phyloP scores from a whole-genome alignment of 2,797 vertebrate genomes.

The Nothura maculosa region DNA sequence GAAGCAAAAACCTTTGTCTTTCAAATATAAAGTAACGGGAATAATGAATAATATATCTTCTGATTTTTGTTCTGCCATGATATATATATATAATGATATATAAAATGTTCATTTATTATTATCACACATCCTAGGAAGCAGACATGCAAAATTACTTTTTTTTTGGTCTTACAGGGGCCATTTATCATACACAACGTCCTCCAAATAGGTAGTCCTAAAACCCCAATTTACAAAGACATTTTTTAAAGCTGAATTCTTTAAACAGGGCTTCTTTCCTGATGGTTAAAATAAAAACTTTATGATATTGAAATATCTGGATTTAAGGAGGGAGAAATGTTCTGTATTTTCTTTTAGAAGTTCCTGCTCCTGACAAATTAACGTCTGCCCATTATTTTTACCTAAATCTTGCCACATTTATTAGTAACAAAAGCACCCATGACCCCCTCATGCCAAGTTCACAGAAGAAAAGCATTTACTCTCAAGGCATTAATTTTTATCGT shows the following conservation, averaged over 20 bases:
- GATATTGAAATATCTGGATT: slow-evolving; percentile 54
- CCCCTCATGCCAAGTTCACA: neutral
- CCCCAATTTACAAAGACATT: slow-evolving; percentile 72
- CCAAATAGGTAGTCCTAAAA: slow-evolving; percentile 75
- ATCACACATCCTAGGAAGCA: slow-evolving; percentile 68
- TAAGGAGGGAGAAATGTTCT: neutral
- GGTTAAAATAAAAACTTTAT: slow-evolving; percentile 68
- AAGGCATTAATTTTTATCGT: slow-evolving; percentile 40
- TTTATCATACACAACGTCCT: slow-evolving; percentile 57
- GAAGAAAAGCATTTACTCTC: slow-evolving; percentile 22
- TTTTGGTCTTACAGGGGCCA: slow-evolving; percentile 51
- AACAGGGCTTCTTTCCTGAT: slow-evolving; percentile 38
- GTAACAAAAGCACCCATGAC: neutral
- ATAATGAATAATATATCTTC: slow-evolving; percentile 78
- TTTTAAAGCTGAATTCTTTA: slow-evolving; percentile 66
- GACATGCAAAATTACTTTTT: slow-evolving; percentile 67
- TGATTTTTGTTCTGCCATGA: slow-evolving; percentile 71
- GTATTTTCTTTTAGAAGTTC: slow-evolving; percentile 4
- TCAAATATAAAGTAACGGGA: slow-evolving; percentile 76
- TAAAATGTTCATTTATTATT: slow-evolving; percentile 79
- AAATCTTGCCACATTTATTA: neutral
- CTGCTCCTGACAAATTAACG: neutral
- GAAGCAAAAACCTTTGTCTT: slow-evolving; percentile 76
- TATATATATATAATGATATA: slow-evolving; percentile 77
- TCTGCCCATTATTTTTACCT: neutral